Evolutionary conservation across 2,888 invertebrate species (phyloP).

Genomic region (Hypsopygia costalis): DNA sequence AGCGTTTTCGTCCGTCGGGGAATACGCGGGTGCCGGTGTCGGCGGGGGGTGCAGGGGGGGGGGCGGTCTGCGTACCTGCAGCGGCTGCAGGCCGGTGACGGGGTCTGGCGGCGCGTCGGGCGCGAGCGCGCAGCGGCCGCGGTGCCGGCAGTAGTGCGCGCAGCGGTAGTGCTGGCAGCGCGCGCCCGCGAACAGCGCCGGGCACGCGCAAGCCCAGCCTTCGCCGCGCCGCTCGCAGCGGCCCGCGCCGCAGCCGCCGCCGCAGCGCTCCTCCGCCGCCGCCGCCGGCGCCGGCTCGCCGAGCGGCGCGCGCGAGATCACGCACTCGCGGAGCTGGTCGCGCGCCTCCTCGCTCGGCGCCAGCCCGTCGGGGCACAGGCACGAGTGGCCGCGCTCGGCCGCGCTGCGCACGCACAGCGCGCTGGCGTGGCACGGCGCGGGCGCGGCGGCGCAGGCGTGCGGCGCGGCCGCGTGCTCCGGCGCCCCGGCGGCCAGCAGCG

Average conservation of each 20-base stretch:
- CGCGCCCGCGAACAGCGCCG: constrained; percentile 82
- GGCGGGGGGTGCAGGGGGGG: too few species aligned
- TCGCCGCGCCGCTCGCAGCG: constrained; percentile 70
- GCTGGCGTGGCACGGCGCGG: constrained; percentile 78
- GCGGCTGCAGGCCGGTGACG: constrained; percentile 7
- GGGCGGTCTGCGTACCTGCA: too few species aligned
- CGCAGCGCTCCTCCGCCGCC: constrained; percentile 13
- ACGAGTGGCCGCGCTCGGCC: constrained; percentile 57
- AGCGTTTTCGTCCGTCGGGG: too few species aligned
- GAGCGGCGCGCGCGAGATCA: constrained; percentile 27
- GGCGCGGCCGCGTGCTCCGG: constrained; percentile 31
- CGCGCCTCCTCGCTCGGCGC: constrained; percentile 32
- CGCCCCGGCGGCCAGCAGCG: constrained; percentile 28
- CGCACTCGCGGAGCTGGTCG: constrained; percentile 35
- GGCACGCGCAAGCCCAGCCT: constrained; percentile 82
- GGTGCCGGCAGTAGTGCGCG: constrained; percentile 83
- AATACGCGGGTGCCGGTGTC: too few species aligned
- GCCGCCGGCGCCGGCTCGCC: constrained; percentile 6
- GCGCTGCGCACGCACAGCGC: constrained; percentile 82
- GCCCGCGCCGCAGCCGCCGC: constrained; percentile 38
- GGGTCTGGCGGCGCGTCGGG: constrained; percentile 21
- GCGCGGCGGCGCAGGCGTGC: constrained; percentile 43
- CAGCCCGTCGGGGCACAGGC: constrained; percentile 80
- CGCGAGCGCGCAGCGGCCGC: constrained; percentile 31
- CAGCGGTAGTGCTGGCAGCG: constrained; percentile 86